These are phyloP conservation scores for Taenioides sp. DNA, from an alignment of 2,797 vertebrate genomes.

Conservation along the genomic window DNA sequence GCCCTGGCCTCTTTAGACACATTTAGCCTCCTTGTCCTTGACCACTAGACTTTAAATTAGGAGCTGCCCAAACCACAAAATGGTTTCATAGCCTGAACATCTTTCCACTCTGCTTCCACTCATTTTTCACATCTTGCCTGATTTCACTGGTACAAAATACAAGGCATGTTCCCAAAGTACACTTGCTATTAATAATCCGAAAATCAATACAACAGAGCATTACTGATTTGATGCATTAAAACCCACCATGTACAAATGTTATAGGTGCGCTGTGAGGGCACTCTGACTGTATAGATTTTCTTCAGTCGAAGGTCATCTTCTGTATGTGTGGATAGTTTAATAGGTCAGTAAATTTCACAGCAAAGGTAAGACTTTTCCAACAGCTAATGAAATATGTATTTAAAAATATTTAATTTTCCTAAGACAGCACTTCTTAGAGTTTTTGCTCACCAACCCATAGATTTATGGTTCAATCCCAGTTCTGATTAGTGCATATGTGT, in stretches of 20 bases:
- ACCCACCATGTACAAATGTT: constrained; percentile 38
- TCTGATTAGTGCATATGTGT: not conserved
- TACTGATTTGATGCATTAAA: constrained; percentile 52
- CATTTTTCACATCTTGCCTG: not conserved
- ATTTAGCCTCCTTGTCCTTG: constrained; percentile 36
- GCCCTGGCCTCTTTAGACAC: constrained; percentile 19
- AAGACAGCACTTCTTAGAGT: not conserved
- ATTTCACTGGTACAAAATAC: constrained; percentile 15
- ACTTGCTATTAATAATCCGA: constrained; percentile 33
- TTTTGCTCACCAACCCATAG: not conserved
- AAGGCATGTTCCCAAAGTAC: constrained; percentile 12
- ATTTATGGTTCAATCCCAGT: not conserved
- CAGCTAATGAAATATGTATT: not conserved
- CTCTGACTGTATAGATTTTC: constrained; percentile 37
- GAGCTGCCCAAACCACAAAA: not conserved
- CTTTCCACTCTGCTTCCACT: not conserved
- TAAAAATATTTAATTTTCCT: not conserved
- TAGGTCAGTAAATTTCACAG: constrained; percentile 15
- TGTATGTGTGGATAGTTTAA: constrained; percentile 3
- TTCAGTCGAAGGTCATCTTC: constrained; percentile 48
- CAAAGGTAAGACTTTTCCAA: not conserved
- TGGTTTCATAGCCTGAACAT: not conserved
- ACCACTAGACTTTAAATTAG: constrained; percentile 8
- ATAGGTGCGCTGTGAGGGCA: constrained; percentile 32
- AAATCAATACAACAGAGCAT: constrained; percentile 44